Base-by-base conservation (phyloP, 2,888 invertebrate species). In the Netelia inedita region DNA sequence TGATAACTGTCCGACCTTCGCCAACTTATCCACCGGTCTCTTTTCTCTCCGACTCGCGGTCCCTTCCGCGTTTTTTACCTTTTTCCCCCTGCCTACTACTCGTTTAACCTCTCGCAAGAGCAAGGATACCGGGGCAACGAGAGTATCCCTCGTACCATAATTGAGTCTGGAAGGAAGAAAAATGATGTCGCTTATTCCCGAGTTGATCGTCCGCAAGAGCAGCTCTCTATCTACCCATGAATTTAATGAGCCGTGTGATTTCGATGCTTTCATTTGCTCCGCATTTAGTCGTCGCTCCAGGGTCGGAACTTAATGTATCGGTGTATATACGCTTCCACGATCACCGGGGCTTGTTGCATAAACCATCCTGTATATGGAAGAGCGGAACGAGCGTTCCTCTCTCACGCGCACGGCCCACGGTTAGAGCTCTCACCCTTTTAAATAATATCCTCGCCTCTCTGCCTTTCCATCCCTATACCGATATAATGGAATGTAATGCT, bases 401-500 rank as follows among this genome's bases (percentile, higher is more conserved):
- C 53, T 78, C 50, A 41, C 81, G 50, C 57, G 23, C 55, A 50
- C 19, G 53, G n/a, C 11, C 61, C 43, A 57, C 6, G 16, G 21
- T 46, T 46, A 35, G 28, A 69, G 21, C 63, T 53, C 65, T 23
- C 46, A n/a, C 28, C 59, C 63, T 9, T 81, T 81, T 69, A 74
- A 78, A 81, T 81, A 78, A 81, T 84, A 81, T 69, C 73, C 73
- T 74, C 55, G n/a, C 53, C n/a, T 14, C 55, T 43, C 23, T 23
- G 35, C 14, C 21, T 16, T 28, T 50, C 23, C 16, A 21, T 59
- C 19, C 28, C 41, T 6, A 10, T 16, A 46, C 46, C 43, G 21
- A n/a, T 50, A 74, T 79, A 85, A 85, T 85, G 69, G 73, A 81
- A 76, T 85, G 81, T 71, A 81, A 85, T 78, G 76, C 80, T 76